These are phyloP conservation scores for Accipiter virgatus DNA, from an alignment of 2,113 vertebrate genomes.

Conservation along the genomic window DNA sequence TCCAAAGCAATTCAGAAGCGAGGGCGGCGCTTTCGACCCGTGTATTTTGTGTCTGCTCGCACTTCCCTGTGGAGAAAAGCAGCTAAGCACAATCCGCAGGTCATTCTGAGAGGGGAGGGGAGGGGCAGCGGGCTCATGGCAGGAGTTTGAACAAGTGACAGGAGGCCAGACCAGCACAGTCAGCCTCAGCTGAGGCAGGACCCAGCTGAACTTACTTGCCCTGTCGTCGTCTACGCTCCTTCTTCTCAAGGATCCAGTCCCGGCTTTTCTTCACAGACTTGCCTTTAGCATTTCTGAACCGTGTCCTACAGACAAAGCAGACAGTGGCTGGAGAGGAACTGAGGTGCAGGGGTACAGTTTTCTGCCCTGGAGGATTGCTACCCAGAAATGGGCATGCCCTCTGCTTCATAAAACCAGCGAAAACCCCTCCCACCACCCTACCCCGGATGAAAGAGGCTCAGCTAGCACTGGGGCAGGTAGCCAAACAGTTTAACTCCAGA, in stretches of 20 bases:
- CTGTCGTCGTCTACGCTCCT: slow-evolving; percentile 88
- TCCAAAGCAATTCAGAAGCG: slow-evolving; percentile 72
- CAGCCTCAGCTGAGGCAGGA: background rate
- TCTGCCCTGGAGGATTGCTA: background rate
- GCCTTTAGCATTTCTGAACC: slow-evolving; percentile 77
- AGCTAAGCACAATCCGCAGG: background rate
- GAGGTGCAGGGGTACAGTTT: background rate
- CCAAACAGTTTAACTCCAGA: background rate
- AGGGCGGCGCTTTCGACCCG: slow-evolving; percentile 85
- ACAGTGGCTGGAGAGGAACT: background rate
- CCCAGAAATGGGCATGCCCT: background rate
- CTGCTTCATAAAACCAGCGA: background rate
- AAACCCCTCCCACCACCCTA: background rate
- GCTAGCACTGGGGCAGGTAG: background rate
- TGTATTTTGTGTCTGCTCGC: slow-evolving; percentile 90
- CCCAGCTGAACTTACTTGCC: slow-evolving; percentile 80
- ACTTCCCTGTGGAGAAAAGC: slow-evolving; percentile 79
- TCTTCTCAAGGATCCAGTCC: slow-evolving; percentile 95
- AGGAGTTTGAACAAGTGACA: background rate
- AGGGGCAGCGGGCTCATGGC: background rate
- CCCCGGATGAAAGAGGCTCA: background rate
- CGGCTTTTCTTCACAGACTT: slow-evolving; percentile 85
- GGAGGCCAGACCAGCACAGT: background rate
- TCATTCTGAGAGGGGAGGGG: background rate
- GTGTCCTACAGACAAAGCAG: slow-evolving; percentile 64